These are phyloP conservation scores for Belgica antarctica DNA, from an alignment of 2,888 invertebrate species.

Conservation along the genomic window DNA sequence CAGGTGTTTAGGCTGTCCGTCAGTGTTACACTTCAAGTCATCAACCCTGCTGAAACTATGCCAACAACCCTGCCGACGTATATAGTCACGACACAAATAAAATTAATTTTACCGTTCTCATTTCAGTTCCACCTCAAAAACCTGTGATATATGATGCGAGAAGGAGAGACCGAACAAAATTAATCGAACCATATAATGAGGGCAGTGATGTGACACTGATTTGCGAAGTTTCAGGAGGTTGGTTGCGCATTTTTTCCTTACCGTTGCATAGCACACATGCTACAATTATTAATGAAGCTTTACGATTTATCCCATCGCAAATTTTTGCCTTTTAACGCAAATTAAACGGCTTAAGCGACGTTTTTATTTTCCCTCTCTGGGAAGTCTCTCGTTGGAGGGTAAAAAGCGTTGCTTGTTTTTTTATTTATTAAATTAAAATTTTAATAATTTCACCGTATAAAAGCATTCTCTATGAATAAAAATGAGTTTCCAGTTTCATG, in stretches of 20 bases:
- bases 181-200: slow-evolving; percentile 81
- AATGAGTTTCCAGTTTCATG: too few relatives aligned
- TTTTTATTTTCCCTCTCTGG: background rate
- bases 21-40: too few relatives aligned
- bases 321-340: background rate
- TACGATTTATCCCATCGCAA: too few relatives aligned
- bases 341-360: background rate
- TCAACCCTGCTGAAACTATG: too few relatives aligned
- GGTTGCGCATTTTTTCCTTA: slow-evolving; percentile 48
- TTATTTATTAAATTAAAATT: background rate
- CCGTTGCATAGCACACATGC: background rate
- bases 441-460: slow-evolving; percentile 11
- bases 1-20: too few relatives aligned
- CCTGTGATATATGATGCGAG: slow-evolving; percentile 80
- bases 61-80: too few relatives aligned
- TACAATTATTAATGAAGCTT: background rate
- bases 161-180: slow-evolving; percentile 68
- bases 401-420: background rate
- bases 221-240: slow-evolving; percentile 81
- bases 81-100: too few relatives aligned
- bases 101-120: slow-evolving; percentile 44
- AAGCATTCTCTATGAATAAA: background rate
- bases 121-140: slow-evolving; percentile 77
- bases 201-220: slow-evolving; percentile 77
- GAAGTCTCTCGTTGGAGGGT: background rate